Evolutionary conservation across 30 jellyfish, hydroid and myxozoan species (phyloP).

Genomic region (Calvadosia cruxmelitensis): DNA sequence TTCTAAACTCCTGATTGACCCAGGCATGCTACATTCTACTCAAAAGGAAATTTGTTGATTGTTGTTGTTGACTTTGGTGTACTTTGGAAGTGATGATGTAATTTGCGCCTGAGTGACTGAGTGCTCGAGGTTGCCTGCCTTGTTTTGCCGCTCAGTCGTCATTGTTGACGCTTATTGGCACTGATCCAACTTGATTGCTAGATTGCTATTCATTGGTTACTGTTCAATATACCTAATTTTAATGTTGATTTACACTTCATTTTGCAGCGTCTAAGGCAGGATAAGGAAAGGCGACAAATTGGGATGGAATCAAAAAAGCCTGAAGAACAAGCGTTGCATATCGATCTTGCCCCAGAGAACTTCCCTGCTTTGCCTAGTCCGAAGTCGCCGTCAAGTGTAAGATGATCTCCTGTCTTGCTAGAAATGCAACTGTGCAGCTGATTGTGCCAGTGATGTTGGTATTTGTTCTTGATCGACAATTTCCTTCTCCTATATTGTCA

Average conservation of each 20-base stretch:
- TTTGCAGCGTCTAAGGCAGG: conserved; percentile 45
- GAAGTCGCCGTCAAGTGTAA: conserved; percentile 78
- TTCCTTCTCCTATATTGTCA: too few species aligned
- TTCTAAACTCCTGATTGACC: too few species aligned
- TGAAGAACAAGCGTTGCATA: conserved; percentile 18
- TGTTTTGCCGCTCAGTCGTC: neutral
- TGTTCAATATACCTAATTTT: too few species aligned
- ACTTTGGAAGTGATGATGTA: neutral
- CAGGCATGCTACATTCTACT: too few species aligned
- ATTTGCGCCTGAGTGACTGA: conserved; percentile 1
- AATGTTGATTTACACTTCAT: too few species aligned
- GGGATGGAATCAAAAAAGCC: conserved; percentile 16
- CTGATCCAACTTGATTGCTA: neutral
- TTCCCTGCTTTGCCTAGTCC: conserved; percentile 99
- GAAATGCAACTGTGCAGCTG: too few species aligned
- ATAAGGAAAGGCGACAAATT: conserved; percentile 47
- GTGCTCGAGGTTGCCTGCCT: neutral
- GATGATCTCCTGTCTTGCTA: too few species aligned
- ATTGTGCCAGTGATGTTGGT: too few species aligned
- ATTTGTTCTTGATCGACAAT: too few species aligned
- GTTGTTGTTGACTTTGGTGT: neutral
- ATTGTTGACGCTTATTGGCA: neutral
- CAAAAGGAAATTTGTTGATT: too few species aligned
- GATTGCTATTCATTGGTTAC: too few species aligned
- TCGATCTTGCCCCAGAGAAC: conserved; percentile 84